Conservation (phyloP, 2,888 invertebrate species). For the Sesia bembeciformis region DNA sequence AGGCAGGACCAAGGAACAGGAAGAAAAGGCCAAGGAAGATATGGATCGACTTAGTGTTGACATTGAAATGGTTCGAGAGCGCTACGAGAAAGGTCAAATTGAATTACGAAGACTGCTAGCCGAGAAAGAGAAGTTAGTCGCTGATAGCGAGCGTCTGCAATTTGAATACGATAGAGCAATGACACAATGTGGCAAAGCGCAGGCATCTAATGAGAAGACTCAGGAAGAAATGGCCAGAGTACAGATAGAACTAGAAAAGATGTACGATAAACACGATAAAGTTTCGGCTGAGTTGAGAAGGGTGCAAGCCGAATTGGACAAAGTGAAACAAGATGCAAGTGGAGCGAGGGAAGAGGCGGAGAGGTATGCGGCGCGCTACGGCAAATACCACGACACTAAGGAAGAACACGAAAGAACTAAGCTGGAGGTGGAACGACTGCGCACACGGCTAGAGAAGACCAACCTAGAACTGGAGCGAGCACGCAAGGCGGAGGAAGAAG, state of each 20-base stretch:
- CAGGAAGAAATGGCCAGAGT: slow-evolving; percentile 92
- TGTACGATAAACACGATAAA: slow-evolving; percentile 93
- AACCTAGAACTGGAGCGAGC: slow-evolving; percentile 85
- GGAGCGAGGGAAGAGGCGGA: slow-evolving; percentile 87
- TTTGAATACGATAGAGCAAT: slow-evolving; percentile 91
- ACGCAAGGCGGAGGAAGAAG: slow-evolving; percentile 80
- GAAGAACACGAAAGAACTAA: slow-evolving; percentile 86
- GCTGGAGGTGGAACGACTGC: slow-evolving; percentile 85
- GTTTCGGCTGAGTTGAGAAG: slow-evolving; percentile 86
- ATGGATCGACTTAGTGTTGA: slow-evolving; percentile 85
- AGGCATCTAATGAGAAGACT: slow-evolving; percentile 88
- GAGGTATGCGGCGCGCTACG: slow-evolving; percentile 80
- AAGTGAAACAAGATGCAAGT: slow-evolving; percentile 80
- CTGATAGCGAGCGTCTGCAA: slow-evolving; percentile 87
- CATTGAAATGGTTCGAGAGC: slow-evolving; percentile 89
- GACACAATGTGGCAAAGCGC: slow-evolving; percentile 88
- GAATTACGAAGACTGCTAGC: slow-evolving; percentile 87
- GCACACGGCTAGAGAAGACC: slow-evolving; percentile 86
- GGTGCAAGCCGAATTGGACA: slow-evolving; percentile 84
- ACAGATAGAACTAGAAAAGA: slow-evolving; percentile 90
- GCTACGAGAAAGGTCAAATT: slow-evolving; percentile 90
- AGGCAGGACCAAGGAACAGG: slow-evolving; percentile 89
- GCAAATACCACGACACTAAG: slow-evolving; percentile 84
- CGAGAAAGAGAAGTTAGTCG: slow-evolving; percentile 89
- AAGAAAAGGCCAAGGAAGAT: slow-evolving; percentile 92